Conservation (phyloP, 37 sponge, comb jelly and placozoan species). For the Cliona cf. orientalis region DNA sequence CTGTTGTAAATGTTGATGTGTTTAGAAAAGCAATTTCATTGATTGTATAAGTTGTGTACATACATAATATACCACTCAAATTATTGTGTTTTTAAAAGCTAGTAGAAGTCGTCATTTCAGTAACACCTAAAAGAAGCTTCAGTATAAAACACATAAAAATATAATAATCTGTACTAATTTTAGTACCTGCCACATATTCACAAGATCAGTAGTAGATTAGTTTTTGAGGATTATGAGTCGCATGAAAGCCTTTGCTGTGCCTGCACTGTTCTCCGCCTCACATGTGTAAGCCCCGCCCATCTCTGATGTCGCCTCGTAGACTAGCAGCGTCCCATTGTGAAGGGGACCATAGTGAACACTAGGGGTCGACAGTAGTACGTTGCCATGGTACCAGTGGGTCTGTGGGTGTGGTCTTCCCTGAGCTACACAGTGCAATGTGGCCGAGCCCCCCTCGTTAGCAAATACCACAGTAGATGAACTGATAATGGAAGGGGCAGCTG, state of each 20-base stretch:
- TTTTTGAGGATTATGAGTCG: background rate
- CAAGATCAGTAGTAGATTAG: too few relatives aligned
- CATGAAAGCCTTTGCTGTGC: background rate
- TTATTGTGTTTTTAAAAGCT: too few relatives aligned
- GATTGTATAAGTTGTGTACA: too few relatives aligned
- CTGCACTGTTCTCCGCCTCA: constrained; percentile 1
- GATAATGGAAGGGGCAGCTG: constrained; percentile 8
- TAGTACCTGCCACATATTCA: too few relatives aligned
- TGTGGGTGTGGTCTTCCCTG: constrained; percentile 17
- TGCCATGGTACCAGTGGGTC: constrained; percentile 3
- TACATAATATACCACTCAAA: too few relatives aligned
- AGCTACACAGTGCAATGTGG: constrained; percentile 14
- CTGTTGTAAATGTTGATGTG: too few relatives aligned
- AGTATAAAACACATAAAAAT: too few relatives aligned
- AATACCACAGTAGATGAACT: background rate
- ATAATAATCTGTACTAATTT: too few relatives aligned
- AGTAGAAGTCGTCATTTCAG: too few relatives aligned
- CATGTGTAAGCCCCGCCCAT: constrained; percentile 11
- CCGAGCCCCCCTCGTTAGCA: background rate
- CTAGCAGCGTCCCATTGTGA: constrained; percentile 21
- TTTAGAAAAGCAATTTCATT: too few relatives aligned
- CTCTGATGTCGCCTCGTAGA: background rate
- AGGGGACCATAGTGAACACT: background rate
- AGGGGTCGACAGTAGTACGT: background rate
- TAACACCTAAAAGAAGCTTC: too few relatives aligned